phyloP scores from a whole-genome alignment of 2,888 invertebrate species.

The Galerucella nymphaeae region DNA sequence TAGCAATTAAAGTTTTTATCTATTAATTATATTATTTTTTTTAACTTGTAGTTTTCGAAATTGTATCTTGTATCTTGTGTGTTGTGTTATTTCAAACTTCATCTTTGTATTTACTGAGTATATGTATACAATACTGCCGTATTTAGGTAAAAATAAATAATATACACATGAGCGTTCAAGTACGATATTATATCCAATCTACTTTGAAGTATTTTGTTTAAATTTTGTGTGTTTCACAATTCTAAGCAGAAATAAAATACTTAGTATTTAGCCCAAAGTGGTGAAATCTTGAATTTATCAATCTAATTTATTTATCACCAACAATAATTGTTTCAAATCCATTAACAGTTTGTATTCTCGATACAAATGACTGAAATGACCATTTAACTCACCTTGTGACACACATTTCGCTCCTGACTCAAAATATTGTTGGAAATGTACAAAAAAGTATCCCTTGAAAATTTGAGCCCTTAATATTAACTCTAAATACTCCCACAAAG shows the following conservation, averaged over 20 bases:
- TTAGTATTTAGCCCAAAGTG: constrained; percentile 21
- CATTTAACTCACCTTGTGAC: too few species aligned
- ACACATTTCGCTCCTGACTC: too few species aligned
- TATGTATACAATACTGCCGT: constrained; percentile 18
- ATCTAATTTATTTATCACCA: background rate
- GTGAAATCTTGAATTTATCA: constrained; percentile 29
- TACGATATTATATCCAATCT: constrained; percentile 18
- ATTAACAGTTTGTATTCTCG: background rate
- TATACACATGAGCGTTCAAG: constrained; percentile 31
- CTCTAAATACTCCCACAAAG: too few species aligned
- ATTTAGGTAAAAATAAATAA: constrained; percentile 21
- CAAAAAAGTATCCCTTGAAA: too few species aligned
- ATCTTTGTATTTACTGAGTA: background rate
- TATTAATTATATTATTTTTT: too few species aligned
- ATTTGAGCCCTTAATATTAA: too few species aligned
- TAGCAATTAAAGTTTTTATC: too few species aligned
- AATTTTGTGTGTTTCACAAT: constrained; percentile 33
- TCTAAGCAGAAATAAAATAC: constrained; percentile 29
- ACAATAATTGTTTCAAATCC: background rate
- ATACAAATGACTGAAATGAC: too few species aligned
- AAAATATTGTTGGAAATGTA: too few species aligned
- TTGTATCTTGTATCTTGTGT: background rate
- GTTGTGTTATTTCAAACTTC: background rate
- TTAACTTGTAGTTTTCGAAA: too few species aligned
- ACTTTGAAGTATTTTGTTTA: constrained; percentile 21